These are phyloP conservation scores for Eonycteris spelaea DNA, from an alignment of 2,113 vertebrate species.

Conservation along the genomic window DNA sequence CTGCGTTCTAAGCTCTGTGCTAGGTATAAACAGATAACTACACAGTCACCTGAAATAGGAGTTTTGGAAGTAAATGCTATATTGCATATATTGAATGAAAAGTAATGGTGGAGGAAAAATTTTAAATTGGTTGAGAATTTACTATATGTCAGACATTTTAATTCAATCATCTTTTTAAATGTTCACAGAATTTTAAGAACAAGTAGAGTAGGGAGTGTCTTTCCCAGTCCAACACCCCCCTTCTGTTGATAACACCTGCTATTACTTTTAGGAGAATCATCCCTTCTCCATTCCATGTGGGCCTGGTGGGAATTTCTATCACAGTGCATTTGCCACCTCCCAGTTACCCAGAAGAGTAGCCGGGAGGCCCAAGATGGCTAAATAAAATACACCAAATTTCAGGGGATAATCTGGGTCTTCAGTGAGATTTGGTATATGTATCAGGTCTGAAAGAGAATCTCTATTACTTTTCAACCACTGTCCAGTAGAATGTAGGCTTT, in stretches of 20 bases:
- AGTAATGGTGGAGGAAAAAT: not conserved
- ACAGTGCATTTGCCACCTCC: not conserved
- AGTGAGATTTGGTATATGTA: not conserved
- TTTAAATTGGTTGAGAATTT: not conserved
- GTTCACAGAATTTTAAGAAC: not conserved
- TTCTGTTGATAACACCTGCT: not conserved
- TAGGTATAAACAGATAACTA: not conserved
- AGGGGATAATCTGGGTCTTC: not conserved
- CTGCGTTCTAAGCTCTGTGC: not conserved
- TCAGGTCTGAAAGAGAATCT: not conserved
- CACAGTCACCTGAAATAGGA: not conserved
- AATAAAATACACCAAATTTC: not conserved
- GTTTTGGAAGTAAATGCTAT: not conserved
- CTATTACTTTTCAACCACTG: not conserved
- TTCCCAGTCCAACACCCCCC: not conserved
- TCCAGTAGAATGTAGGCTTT: not conserved
- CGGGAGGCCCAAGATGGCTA: not conserved
- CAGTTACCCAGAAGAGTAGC: not conserved
- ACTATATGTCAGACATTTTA: not conserved
- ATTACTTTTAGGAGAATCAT: not conserved
- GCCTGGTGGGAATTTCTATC: not conserved
- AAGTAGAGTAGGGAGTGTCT: not conserved
- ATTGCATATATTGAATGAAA: not conserved
- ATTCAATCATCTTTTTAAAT: not conserved
- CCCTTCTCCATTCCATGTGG: not conserved